Evolutionary conservation across 2,113 vertebrate species (phyloP), one percentile per base, ranked within the genome.

Genomic region (Ptyas mucosa): DNA sequence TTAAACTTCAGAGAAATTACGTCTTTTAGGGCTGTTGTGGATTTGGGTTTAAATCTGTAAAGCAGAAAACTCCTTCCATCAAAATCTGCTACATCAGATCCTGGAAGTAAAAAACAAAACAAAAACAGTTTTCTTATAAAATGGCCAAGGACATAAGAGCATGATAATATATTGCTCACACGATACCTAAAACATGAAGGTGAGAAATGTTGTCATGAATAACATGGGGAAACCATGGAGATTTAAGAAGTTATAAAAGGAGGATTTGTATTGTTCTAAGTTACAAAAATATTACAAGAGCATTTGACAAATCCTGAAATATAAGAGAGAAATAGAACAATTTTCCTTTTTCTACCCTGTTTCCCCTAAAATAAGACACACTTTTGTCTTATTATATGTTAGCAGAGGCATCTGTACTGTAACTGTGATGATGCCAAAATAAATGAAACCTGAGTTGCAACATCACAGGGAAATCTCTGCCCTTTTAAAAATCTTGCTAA

Each of bases 1-100:
- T 98, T 98, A 97, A 99, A 99, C 97, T 98, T 98, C 97, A 98
- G 96, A 95, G 98, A 98, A 94, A 99, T 98, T 85, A 97, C 95
- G 93, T 99, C 98, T 97, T 98, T 99, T 94, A 97, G 23, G 43
- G 96, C 92, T 88, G 94, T 97, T 94, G 93, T 95, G 85, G 95
- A 93, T 93, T 98, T 98, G 92, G 97, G 95, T 96, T 97, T 97
- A 95, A 98, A 98, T 96, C 95, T 97, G 96, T 98, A 98, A 95
- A 98, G 96, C 95, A 99, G 96, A 88, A 95, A 98, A 96, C 98
- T 98, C 95, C 97, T 97, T 91, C 98, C 98, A 96, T 98, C 98
- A 96, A 99, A 98, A 96, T 97, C 96, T 94, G 98, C 96, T 95
- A 99, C 98, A 81, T 98, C 98, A 49, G 98, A 99, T 92, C 97